Evolutionary conservation across 2,888 invertebrate genomes (phyloP).

Genomic region (Noctua pronuba): DNA sequence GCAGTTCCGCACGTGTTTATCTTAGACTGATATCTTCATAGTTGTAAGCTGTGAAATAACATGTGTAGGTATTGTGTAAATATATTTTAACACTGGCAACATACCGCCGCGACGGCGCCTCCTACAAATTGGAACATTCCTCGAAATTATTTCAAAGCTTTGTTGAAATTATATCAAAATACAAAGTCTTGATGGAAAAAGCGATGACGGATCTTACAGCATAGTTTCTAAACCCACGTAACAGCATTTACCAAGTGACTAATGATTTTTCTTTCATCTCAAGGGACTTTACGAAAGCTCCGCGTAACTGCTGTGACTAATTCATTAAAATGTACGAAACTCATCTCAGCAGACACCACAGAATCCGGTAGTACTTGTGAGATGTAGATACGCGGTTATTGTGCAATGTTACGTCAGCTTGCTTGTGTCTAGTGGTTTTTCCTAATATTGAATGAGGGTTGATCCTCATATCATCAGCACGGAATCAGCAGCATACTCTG

Average conservation of each 20-base stretch:
- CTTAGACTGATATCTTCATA: slow-evolving; percentile 27
- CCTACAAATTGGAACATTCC: slow-evolving; percentile 37
- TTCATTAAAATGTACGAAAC: slow-evolving; percentile 45
- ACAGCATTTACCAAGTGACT: slow-evolving; percentile 28
- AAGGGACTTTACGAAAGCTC: slow-evolving; percentile 45
- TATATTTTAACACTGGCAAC: slow-evolving; percentile 41
- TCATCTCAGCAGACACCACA: slow-evolving; percentile 18
- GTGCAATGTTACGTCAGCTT: slow-evolving; percentile 39
- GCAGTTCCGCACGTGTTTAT: slow-evolving; percentile 41
- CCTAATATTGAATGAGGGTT: neutral
- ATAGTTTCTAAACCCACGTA: neutral
- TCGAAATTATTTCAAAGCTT: slow-evolving; percentile 30
- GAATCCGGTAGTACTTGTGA: slow-evolving; percentile 31
- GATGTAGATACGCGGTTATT: slow-evolving; percentile 35
- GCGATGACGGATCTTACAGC: slow-evolving; percentile 17
- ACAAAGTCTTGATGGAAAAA: slow-evolving; percentile 16
- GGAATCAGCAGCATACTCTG: neutral
- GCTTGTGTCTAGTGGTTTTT: neutral
- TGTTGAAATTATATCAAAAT: slow-evolving; percentile 32
- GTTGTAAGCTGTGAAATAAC: slow-evolving; percentile 30
- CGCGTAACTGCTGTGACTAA: slow-evolving; percentile 38
- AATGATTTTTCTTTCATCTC: slow-evolving; percentile 29
- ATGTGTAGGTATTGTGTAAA: slow-evolving; percentile 43
- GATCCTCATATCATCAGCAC: neutral
- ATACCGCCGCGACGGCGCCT: slow-evolving; percentile 43